Base-by-base conservation (phyloP, 1,140 invertebrate genomes). In the Helicoverpa zea region DNA sequence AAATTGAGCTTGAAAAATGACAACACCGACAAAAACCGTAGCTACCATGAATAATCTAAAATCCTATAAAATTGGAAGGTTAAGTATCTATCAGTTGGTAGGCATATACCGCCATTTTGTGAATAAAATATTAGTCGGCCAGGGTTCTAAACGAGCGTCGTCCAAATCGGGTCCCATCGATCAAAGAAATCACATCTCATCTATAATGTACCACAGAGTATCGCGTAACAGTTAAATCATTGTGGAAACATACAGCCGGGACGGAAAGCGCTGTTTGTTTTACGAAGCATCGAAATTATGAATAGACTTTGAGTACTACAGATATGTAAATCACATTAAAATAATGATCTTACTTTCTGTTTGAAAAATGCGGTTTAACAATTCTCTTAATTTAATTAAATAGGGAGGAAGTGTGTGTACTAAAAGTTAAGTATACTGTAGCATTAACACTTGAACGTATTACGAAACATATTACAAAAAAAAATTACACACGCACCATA, bases 111-210 rank as follows among this genome's bases (percentile, higher is more conserved):
- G 49, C 56, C 73, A 79, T 83, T 81, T 79, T 79, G 79, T 81
- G 80, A 84, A 82, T 84, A 86, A 82, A 80, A 84, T 70, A 81
- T 81, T 56, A 74, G 64, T 84, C 68, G 73, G 56, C 30, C 76
- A 75, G 52, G 70, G 70, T 30, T 58, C 81, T 78, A 84, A 84
- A 84, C 77, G 83, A 82, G 75, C 81, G 73, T 52, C 43, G 56
- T 49, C 49, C 81, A 83, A 82, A 83, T 81, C 79, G 73, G 58
- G 79, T 70, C n/a, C 78, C 81, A 86, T 86, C 85, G 81, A 86
- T 86, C 83, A 83, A 84, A 70, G 52, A 81, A 83, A 86, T 86
- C 79, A 84, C 81, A 83, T 83, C 81, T 75, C 80, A 86, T 86
- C 70, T 83, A 81, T 86, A 81, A 82, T 84, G 80, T 77, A 84